Evolutionary conservation across 2,113 vertebrate species (phyloP).

Genomic region (Hippocampus mohnikei): DNA sequence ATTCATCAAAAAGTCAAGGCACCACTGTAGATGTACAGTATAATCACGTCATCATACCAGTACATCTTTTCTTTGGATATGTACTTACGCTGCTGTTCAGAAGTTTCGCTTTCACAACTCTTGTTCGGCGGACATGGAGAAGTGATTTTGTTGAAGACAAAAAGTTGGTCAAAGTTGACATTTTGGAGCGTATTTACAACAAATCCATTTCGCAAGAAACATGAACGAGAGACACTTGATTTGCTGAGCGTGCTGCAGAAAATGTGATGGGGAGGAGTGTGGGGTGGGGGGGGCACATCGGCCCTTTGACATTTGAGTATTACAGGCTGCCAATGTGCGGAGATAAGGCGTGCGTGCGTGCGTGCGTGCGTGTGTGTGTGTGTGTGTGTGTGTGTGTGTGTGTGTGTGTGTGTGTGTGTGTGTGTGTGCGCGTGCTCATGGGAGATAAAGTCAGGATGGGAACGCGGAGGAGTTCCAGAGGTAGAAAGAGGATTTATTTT

Average conservation of each 20-base stretch:
- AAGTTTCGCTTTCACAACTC: too few relatives aligned
- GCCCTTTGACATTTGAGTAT: constrained; percentile 4
- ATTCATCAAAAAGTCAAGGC: too few relatives aligned
- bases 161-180: too few relatives aligned
- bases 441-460: constrained; percentile 8
- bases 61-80: too few relatives aligned
- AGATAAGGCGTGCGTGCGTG: neutral
- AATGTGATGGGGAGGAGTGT: neutral
- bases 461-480: constrained; percentile 31
- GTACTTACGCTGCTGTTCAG: too few relatives aligned
- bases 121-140: too few relatives aligned
- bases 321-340: constrained; percentile 39
- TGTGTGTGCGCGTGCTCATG: neutral
- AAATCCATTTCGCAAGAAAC: neutral
- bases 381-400: neutral
- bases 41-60: too few relatives aligned
- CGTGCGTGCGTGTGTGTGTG: neutral
- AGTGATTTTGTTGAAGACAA: too few relatives aligned
- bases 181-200: neutral
- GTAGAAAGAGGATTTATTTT: constrained; percentile 34
- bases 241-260: neutral
- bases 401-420: constrained; percentile 4
- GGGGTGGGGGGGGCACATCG: neutral
- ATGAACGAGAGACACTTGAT: neutral
- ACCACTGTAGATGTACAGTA: too few relatives aligned